Percentiles rank a stretch among this genome's conserved stretches.
phyloP scores from a whole-genome alignment of 2,113 vertebrate genomes.

The Alouatta palliata region DNA sequence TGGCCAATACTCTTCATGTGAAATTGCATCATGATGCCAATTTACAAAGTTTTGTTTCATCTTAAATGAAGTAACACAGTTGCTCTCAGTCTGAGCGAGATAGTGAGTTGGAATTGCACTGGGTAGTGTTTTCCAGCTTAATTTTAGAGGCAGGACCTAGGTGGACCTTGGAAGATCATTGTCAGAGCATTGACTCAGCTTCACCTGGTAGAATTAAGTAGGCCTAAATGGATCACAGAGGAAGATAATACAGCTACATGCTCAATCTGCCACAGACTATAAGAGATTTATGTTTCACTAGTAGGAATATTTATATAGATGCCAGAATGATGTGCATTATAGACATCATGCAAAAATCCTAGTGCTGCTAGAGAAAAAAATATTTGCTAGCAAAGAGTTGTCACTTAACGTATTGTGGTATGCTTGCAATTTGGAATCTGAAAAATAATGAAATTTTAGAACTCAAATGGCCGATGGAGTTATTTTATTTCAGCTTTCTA shows the following conservation, averaged over 20 bases:
- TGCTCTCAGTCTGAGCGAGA: conserved; percentile 7
- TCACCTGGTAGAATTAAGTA: background rate
- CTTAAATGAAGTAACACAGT: background rate
- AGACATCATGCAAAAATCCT: background rate
- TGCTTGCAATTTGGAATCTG: background rate
- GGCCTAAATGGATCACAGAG: background rate
- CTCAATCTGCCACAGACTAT: background rate
- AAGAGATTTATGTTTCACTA: background rate
- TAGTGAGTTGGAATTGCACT: background rate
- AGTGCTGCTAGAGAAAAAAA: background rate
- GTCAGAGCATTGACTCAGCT: background rate
- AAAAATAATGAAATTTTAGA: conserved; percentile 21
- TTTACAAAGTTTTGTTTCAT: background rate
- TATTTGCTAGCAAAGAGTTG: background rate
- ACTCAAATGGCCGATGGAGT: background rate
- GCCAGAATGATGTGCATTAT: conserved; percentile 26
- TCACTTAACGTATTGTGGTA: background rate
- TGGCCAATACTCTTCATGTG: background rate
- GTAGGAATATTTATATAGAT: background rate
- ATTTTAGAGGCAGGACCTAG: background rate
- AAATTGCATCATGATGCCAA: background rate
- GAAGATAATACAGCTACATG: background rate
- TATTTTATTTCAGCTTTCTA: conserved; percentile 23
- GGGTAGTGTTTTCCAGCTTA: background rate
- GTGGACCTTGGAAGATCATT: background rate